Base-by-base conservation (phyloP, 1,140 invertebrate species). In the Aphelenchoides avenae region DNA sequence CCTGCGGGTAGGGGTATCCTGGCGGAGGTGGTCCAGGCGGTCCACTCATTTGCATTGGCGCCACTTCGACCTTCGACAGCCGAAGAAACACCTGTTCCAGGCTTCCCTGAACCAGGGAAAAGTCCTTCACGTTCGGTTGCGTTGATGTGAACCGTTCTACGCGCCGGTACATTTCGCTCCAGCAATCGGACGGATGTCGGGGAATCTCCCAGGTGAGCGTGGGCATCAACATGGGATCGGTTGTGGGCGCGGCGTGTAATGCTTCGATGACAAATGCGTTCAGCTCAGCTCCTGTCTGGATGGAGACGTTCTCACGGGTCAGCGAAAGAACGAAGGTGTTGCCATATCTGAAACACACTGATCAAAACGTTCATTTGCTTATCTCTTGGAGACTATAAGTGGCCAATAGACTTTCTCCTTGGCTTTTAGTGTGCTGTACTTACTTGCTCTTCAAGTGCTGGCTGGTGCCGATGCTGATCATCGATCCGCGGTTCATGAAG, bases 401-500 rank as follows among this genome's bases (percentile, higher is more conserved):
- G 3, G 4, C 18, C 40, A 5, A 5, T 24, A 51, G 18, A 13
- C 40, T 18, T 5, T 37, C 51, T 42, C 9, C 26, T 51, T 42
- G 9, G 47, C 15, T 49, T 49, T 18, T 11, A 27, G 9, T 11
- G 11, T 49, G 41, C 87, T 24, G 86, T 7, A 58, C 54, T 29
- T 77, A 84, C 81, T 82, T 82, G 29, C 81, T 81, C 62, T 87
- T 86, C 6, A 88, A 79, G 59, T 85, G 82, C 37, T 85, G 83
- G 83, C 85, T 82, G 24, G 82, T 82, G 9, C 85, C 86, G 40
- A 87, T 78, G 60, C 86, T 86, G 49, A 81, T 82, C 52, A 90
- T 82, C 49, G 85, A 81, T 1, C 89, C 89, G 71, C 85, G 85
- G 0, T 89, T 87, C 87, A 91, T 89, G 40, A 91, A 87, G 22